A percentile compares a stretch with the other conserved stretches of the same genome.
These are phyloP conservation scores for Laupala kohalensis DNA, from an alignment of 1,140 invertebrate genomes.

Conservation along the genomic window DNA sequence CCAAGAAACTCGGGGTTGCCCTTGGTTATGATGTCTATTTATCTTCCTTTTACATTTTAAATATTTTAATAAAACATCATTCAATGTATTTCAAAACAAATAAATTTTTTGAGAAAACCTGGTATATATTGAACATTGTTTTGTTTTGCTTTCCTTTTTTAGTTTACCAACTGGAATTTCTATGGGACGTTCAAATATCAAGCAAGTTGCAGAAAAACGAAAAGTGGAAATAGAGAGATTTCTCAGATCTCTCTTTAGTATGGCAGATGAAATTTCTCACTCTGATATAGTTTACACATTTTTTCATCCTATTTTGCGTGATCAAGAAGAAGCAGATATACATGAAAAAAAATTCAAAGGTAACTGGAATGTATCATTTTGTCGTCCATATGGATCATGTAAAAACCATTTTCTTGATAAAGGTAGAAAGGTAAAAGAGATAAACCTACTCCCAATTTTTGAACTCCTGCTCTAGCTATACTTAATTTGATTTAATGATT, in stretches of 20 bases:
- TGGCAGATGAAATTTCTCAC: constrained; percentile 87
- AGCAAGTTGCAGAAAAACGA: constrained; percentile 84
- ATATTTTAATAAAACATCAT: background rate
- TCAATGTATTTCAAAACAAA: background rate
- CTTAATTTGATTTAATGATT: too few species aligned
- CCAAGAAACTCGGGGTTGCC: background rate
- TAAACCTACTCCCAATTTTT: too few species aligned
- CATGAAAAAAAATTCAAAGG: constrained; percentile 48
- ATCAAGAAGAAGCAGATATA: constrained; percentile 69
- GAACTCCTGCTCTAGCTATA: too few species aligned
- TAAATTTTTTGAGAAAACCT: background rate
- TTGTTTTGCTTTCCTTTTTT: constrained; percentile 23
- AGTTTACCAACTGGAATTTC: constrained; percentile 64
- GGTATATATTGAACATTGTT: too few species aligned
- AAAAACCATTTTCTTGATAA: too few species aligned
- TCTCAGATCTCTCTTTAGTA: constrained; percentile 67
- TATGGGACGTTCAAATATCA: constrained; percentile 84
- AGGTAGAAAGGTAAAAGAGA: too few species aligned
- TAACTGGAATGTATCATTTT: too few species aligned
- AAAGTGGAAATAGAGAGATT: constrained; percentile 77
- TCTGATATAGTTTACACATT: constrained; percentile 95
- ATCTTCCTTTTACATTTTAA: too few species aligned
- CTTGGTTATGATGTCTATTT: too few species aligned
- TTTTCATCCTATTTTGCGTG: constrained; percentile 87
- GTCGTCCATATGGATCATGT: too few species aligned